These are phyloP conservation scores for Crotalus tigris DNA, from an alignment of 2,113 vertebrate genomes.

Conservation along the genomic window DNA sequence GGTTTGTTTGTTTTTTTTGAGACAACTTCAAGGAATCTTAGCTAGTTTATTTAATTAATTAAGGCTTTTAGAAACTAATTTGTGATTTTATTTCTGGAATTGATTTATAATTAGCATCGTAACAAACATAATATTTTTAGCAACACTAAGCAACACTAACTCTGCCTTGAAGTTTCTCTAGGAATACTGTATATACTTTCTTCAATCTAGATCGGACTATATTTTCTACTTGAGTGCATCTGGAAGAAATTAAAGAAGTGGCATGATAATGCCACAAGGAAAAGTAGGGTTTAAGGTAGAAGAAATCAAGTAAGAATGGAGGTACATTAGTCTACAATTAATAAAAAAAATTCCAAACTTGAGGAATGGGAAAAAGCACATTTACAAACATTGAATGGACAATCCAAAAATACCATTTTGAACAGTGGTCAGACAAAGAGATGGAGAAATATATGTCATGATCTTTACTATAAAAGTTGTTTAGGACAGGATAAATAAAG, in stretches of 20 bases:
- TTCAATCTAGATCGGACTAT: background rate
- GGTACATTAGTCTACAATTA: background rate
- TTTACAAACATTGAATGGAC: background rate
- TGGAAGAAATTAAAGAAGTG: background rate
- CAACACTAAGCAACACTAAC: background rate
- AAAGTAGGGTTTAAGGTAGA: background rate
- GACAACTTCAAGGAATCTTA: background rate
- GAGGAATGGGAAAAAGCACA: background rate
- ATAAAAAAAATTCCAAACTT: background rate
- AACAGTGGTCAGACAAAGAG: background rate
- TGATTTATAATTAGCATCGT: background rate
- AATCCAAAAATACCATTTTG: background rate
- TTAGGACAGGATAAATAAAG: background rate
- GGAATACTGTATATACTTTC: background rate
- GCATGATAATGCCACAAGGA: background rate
- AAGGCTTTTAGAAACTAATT: background rate
- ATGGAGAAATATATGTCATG: background rate
- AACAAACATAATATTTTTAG: background rate
- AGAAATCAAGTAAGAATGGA: background rate
- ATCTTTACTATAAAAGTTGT: background rate
- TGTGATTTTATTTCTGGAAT: background rate
- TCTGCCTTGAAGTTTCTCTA: background rate
- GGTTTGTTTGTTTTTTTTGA: background rate
- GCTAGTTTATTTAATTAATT: background rate
- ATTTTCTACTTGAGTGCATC: background rate